phyloP scores from a whole-genome alignment of 2,888 invertebrate species.

The Zele albiditarsus region DNA sequence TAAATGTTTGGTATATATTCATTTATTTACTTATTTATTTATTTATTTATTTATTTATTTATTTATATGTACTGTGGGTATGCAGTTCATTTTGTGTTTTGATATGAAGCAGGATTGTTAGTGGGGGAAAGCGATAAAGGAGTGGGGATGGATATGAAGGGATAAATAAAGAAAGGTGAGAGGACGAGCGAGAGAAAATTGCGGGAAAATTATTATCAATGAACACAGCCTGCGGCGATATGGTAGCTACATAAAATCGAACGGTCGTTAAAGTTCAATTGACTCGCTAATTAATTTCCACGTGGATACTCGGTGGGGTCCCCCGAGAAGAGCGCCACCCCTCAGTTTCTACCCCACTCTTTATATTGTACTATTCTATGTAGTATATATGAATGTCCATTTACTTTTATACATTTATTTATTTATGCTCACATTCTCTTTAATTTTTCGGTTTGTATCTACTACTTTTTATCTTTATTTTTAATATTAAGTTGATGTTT shows the following conservation, averaged over 20 bases:
- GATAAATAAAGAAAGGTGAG: neutral
- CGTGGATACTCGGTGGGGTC: conserved; percentile 52
- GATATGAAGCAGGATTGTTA: no score
- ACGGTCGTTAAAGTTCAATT: conserved; percentile 67
- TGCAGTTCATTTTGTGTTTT: no score
- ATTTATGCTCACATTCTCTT: neutral
- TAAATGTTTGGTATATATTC: no score
- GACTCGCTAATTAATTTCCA: conserved; percentile 68
- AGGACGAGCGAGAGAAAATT: conserved; percentile 9
- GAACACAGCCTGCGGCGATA: conserved; percentile 54
- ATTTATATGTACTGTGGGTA: no score
- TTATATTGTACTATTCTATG: neutral
- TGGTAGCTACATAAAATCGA: conserved; percentile 57
- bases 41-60: no score
- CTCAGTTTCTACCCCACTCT: conserved; percentile 4
- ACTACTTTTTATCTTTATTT: no score
- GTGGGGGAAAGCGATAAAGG: no score
- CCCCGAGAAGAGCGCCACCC: conserved; percentile 18
- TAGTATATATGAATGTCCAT: neutral
- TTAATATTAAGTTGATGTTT: no score
- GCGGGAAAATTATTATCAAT: conserved; percentile 61
- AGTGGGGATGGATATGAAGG: neutral
- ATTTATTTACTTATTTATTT: no score
- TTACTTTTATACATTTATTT: neutral
- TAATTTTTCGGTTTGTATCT: no score